A percentile compares a stretch with the other conserved stretches of the same genome.
Evolutionary conservation across 2,113 vertebrate species (phyloP).

Genomic region (Dascyllus trimaculatus): DNA sequence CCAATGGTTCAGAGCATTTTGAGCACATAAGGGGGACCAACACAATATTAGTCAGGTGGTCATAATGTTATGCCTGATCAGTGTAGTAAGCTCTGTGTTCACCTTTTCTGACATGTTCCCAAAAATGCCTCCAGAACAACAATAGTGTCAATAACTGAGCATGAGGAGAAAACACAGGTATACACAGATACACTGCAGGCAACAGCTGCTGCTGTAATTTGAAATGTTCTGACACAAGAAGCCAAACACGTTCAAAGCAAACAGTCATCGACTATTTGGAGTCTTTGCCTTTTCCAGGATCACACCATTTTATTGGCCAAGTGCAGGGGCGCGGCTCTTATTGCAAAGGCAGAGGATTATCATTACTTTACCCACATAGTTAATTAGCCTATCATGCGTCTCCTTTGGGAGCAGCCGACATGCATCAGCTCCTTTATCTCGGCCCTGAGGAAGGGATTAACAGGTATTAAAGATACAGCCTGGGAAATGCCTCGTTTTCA

Average conservation of each 20-base stretch:
- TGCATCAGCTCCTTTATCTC: constrained; percentile 54
- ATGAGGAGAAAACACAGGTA: neutral
- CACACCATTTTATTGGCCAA: constrained; percentile 48
- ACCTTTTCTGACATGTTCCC: constrained; percentile 31
- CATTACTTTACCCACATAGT: constrained; percentile 61
- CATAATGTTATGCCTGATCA: too few species aligned
- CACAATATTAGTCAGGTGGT: too few species aligned
- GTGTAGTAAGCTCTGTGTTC: too few species aligned
- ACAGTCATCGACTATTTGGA: constrained; percentile 49
- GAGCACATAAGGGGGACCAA: too few species aligned
- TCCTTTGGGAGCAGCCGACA: constrained; percentile 50
- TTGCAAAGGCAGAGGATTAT: constrained; percentile 53
- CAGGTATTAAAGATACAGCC: constrained; percentile 59
- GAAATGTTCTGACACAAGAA: constrained; percentile 3
- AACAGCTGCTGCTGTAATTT: neutral
- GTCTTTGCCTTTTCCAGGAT: constrained; percentile 28
- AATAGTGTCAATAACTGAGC: constrained; percentile 18
- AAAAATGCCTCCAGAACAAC: constrained; percentile 28
- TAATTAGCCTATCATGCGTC: constrained; percentile 64
- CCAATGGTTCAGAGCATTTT: too few species aligned
- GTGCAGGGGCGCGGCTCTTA: constrained; percentile 42
- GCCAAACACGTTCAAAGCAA: constrained; percentile 18
- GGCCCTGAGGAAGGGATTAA: constrained; percentile 63
- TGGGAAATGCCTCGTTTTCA: constrained; percentile 47
- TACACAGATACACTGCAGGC: neutral